Evolutionary conservation across 2,888 invertebrate species (phyloP).

Genomic region (Falcaria lacertinaria): DNA sequence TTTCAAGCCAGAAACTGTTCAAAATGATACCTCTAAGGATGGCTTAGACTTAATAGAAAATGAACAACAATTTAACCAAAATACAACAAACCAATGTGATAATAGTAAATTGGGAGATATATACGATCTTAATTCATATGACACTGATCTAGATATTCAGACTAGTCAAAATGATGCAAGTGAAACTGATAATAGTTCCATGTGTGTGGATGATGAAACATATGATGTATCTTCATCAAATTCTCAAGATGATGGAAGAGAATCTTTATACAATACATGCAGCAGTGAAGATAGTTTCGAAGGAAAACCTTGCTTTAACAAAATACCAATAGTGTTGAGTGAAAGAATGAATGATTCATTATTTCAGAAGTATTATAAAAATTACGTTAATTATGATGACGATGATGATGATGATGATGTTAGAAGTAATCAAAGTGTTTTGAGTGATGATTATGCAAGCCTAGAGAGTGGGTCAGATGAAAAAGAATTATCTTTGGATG

Average conservation of each 20-base stretch:
- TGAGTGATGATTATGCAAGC: neutral
- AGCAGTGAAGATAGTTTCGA: conserved; percentile 33
- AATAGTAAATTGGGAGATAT: neutral
- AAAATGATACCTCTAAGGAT: neutral
- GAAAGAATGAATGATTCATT: conserved; percentile 47
- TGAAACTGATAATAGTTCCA: conserved; percentile 5
- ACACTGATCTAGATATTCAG: neutral
- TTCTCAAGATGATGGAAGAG: conserved; percentile 25
- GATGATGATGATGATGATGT: conserved; percentile 22
- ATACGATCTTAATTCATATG: neutral
- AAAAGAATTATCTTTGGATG: neutral
- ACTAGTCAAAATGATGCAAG: conserved; percentile 6
- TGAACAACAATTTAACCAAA: neutral
- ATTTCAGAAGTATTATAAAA: conserved; percentile 44
- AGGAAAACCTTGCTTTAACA: conserved; percentile 3
- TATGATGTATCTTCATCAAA: conserved; percentile 4
- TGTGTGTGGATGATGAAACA: conserved; percentile 2
- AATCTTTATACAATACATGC: conserved; percentile 62
- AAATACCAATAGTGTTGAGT: conserved; percentile 40
- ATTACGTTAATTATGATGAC: conserved; percentile 19
- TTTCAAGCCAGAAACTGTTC: neutral
- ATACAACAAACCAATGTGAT: neutral
- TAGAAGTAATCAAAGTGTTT: conserved; percentile 11
- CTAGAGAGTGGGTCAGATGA: conserved; percentile 17
- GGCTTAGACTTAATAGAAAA: neutral